Conservation (phyloP, 2,888 invertebrate genomes). For the Gortyna flavago region DNA sequence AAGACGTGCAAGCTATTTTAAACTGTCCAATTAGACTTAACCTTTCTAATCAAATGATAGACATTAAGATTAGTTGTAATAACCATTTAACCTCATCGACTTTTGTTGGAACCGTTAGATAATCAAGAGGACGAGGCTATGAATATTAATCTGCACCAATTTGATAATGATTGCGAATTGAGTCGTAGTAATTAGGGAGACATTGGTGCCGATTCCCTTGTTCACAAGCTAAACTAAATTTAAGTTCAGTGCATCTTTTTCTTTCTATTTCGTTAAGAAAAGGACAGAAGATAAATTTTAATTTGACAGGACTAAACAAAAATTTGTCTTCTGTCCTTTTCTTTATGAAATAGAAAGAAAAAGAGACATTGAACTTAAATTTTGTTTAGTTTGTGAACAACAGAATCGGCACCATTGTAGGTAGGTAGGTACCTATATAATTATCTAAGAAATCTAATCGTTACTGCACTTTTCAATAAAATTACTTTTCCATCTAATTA, state of each 20-base stretch:
- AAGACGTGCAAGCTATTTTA: slow-evolving; percentile 23
- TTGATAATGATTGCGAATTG: slow-evolving; percentile 32
- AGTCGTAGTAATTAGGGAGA: neutral
- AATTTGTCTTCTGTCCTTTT: no score
- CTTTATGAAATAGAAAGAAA: no score
- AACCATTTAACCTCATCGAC: slow-evolving; percentile 28
- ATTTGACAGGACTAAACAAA: no score
- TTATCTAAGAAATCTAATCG: neutral
- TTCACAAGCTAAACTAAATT: no score
- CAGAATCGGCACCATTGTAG: neutral
- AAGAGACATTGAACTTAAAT: no score
- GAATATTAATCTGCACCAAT: slow-evolving; percentile 32
- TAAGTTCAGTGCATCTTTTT: no score
- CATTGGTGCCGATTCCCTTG: no score
- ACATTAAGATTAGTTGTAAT: slow-evolving; percentile 39
- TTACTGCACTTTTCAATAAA: slow-evolving; percentile 20
- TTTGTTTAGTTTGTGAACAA: no score
- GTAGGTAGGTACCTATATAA: neutral
- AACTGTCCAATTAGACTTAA: slow-evolving; percentile 27
- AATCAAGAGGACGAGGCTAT: slow-evolving; percentile 21
- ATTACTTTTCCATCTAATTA: slow-evolving; percentile 28
- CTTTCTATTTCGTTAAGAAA: no score
- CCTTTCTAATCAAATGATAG: slow-evolving; percentile 25
- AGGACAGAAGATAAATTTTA: no score
- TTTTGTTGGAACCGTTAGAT: slow-evolving; percentile 22